Percentiles rank a stretch among this genome's conserved stretches.
Conservation (phyloP, 2,113 vertebrate species). For the Alaudala cheleensis region DNA sequence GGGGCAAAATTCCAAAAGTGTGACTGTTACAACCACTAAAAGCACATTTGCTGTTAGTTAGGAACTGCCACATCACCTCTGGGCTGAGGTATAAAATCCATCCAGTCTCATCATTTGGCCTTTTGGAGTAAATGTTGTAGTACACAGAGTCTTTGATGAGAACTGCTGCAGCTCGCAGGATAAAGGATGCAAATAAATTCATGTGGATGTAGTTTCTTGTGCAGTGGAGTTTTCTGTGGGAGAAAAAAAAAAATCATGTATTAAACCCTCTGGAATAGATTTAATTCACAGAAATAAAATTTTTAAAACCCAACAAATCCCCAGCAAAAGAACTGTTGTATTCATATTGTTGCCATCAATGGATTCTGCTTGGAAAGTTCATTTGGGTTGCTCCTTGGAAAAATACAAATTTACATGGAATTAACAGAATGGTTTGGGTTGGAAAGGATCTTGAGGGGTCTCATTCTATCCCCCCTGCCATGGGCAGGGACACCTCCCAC, state of each 20-base stretch:
- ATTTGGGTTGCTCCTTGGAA: not conserved
- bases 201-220: constrained; percentile 98
- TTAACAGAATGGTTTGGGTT: not conserved
- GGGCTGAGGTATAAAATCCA: constrained; percentile 83
- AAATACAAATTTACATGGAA: not conserved
- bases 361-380: not conserved
- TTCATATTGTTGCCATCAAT: not conserved
- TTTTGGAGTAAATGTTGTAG: constrained; percentile 76
- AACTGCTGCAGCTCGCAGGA: constrained; percentile 83
- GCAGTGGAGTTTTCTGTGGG: constrained; percentile 92
- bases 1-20: not conserved
- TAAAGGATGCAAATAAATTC: constrained; percentile 95
- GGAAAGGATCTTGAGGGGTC: not conserved
- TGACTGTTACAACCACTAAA: fast-evolving
- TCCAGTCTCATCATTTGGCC: constrained; percentile 78
- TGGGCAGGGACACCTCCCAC: not conserved
- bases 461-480: too few species aligned
- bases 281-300: not conserved
- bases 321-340: not conserved
- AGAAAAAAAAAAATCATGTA: not conserved
- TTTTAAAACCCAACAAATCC: not conserved
- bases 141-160: constrained; percentile 85
- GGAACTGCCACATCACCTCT: constrained; percentile 65
- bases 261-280: not conserved
- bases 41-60: not conserved